Evolutionary conservation across 2,797 vertebrate species (phyloP).

Genomic region (Tenualosa thibaudeaui): DNA sequence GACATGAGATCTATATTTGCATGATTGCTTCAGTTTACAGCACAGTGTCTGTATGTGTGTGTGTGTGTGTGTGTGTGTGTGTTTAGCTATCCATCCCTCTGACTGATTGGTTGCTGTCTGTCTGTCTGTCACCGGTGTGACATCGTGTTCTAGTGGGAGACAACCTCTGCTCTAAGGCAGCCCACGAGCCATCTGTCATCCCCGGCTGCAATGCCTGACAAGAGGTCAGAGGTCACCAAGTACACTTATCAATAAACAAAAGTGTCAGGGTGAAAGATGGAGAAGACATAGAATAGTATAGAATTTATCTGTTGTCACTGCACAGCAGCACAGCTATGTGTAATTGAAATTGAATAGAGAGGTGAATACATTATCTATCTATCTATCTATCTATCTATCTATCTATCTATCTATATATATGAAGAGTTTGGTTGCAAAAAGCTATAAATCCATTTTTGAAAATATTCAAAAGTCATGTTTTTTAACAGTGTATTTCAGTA

Average conservation of each 20-base stretch:
- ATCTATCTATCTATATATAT: no score
- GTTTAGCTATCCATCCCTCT: slow-evolving; percentile 31
- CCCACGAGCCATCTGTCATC: slow-evolving; percentile 37
- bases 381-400: no score
- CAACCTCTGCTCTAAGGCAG: slow-evolving; percentile 45
- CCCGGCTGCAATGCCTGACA: slow-evolving; percentile 29
- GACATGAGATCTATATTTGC: slow-evolving; percentile 11
- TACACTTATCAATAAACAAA: slow-evolving; percentile 19
- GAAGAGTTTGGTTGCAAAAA: no score
- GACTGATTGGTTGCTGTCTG: slow-evolving; percentile 58
- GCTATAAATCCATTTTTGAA: no score
- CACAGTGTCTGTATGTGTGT: not conserved
- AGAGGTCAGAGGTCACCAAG: slow-evolving; percentile 44
- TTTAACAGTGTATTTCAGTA: no score
- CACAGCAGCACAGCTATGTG: no score
- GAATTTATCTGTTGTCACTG: no score
- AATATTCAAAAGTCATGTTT: no score
- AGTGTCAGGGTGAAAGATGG: not conserved
- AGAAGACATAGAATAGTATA: slow-evolving; percentile 20
- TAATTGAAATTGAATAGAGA: no score
- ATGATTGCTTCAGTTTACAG: not conserved
- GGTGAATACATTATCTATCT: no score
- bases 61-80: slow-evolving; percentile 8
- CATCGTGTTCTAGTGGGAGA: slow-evolving; percentile 33
- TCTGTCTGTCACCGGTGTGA: slow-evolving; percentile 32